A percentile compares a stretch with the other conserved stretches of the same genome.
Evolutionary conservation across 2,113 vertebrate genomes (phyloP).

Genomic region (Alaudala cheleensis): DNA sequence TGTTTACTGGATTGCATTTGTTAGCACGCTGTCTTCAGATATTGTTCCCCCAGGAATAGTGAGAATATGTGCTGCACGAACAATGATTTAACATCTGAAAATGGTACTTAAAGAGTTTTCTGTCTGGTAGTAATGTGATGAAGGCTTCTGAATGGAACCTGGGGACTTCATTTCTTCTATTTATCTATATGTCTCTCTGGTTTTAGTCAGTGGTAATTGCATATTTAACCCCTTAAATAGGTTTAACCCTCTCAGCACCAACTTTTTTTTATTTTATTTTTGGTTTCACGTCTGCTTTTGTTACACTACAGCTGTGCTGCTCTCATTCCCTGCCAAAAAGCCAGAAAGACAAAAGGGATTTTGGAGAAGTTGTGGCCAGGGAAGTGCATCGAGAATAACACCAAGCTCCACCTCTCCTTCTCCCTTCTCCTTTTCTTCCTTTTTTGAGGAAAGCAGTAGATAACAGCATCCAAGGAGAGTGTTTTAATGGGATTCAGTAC

Average conservation of each 20-base stretch:
- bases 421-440: not conserved
- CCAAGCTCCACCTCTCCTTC: not conserved
- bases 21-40: conserved; percentile 83
- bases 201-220: conserved; percentile 79
- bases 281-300: conserved; percentile 26
- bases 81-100: conserved; percentile 85
- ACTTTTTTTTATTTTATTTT: conserved; percentile 27
- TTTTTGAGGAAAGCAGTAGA: conserved; percentile 23
- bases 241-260: conserved; percentile 70
- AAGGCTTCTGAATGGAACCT: conserved; percentile 79
- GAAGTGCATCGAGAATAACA: not conserved
- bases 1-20: conserved; percentile 83
- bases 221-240: conserved; percentile 80
- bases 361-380: conserved; percentile 32
- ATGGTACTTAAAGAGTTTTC: conserved; percentile 83
- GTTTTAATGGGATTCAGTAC: conserved; percentile 55
- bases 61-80: conserved; percentile 73
- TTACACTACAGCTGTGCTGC: conserved; percentile 42
- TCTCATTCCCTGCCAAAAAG: conserved; percentile 24
- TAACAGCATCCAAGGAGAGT: conserved; percentile 23
- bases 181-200: conserved; percentile 81
- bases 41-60: conserved; percentile 79
- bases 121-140: conserved; percentile 79
- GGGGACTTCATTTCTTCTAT: conserved; percentile 81
- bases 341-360: conserved; percentile 38